Percentiles rank a stretch among this genome's conserved stretches.
Evolutionary conservation across 2,113 vertebrate species (phyloP).

Genomic region (Puffinus mauretanicus): DNA sequence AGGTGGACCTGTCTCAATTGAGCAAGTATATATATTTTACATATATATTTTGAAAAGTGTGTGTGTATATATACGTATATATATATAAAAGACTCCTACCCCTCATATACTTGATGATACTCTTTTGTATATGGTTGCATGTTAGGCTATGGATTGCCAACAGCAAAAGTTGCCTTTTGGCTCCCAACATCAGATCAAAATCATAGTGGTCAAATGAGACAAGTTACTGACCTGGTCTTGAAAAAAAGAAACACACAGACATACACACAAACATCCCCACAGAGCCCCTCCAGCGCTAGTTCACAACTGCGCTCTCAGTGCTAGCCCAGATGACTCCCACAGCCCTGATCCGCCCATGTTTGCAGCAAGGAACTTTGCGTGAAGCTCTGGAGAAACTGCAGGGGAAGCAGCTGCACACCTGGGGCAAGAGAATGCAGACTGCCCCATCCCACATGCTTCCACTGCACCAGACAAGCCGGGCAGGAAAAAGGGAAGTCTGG

Average conservation of each 20-base stretch:
- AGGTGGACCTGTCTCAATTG: not conserved
- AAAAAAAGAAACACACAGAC: not conserved
- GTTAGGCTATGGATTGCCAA: not conserved
- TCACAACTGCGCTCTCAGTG: not conserved
- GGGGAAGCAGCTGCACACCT: slow-evolving; percentile 74
- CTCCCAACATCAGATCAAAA: not conserved
- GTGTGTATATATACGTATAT: no score
- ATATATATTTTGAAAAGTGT: not conserved
- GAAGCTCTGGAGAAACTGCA: slow-evolving; percentile 81
- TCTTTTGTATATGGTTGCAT: not conserved
- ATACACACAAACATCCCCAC: not conserved
- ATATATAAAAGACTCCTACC: not conserved
- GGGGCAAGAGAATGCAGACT: slow-evolving; percentile 73
- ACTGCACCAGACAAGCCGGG: not conserved
- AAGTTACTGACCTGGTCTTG: not conserved
- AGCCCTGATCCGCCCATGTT: not conserved
- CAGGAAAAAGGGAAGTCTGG: not conserved
- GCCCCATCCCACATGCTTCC: not conserved
- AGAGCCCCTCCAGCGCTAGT: not conserved
- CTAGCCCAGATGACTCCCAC: not conserved
- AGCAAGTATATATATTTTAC: not conserved
- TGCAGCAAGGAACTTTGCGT: slow-evolving; percentile 76
- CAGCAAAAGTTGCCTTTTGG: not conserved
- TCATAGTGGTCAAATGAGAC: not conserved
- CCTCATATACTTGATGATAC: not conserved